A percentile compares a stretch with the other conserved stretches of the same genome.
Conservation (phyloP, 2,113 vertebrate genomes). For the Trogon surrucura region DNA sequence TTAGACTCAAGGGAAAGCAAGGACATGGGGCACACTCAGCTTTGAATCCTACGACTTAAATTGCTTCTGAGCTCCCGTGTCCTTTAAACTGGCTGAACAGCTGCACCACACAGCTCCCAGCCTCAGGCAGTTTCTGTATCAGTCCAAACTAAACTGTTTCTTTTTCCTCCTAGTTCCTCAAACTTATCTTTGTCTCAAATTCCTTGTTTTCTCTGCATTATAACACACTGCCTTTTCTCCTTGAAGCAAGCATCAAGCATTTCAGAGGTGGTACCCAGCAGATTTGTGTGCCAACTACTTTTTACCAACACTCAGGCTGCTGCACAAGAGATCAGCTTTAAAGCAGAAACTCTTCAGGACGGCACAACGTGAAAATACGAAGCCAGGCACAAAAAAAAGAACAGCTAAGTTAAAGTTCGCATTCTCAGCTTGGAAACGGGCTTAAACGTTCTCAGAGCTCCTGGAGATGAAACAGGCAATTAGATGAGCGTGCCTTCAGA, state of each 20-base stretch:
- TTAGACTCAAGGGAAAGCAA: not conserved
- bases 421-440: not conserved
- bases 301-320: not conserved
- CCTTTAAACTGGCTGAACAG: not conserved
- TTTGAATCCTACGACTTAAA: not conserved
- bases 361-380: not conserved
- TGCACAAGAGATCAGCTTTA: not conserved
- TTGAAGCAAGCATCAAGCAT: not conserved
- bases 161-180: not conserved
- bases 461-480: not conserved
- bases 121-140: not conserved
- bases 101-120: not conserved
- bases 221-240: not conserved
- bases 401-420: not conserved
- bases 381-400: not conserved
- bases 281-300: not conserved
- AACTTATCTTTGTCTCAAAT: not conserved
- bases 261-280: not conserved
- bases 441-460: not conserved
- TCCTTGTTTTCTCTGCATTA: not conserved
- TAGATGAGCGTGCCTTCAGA: not conserved
- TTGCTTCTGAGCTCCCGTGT: not conserved
- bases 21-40: not conserved
- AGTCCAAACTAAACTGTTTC: not conserved
- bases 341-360: conserved; percentile 10